Conservation (phyloP, 2,888 invertebrate species). For the Lochmaea capreae region DNA sequence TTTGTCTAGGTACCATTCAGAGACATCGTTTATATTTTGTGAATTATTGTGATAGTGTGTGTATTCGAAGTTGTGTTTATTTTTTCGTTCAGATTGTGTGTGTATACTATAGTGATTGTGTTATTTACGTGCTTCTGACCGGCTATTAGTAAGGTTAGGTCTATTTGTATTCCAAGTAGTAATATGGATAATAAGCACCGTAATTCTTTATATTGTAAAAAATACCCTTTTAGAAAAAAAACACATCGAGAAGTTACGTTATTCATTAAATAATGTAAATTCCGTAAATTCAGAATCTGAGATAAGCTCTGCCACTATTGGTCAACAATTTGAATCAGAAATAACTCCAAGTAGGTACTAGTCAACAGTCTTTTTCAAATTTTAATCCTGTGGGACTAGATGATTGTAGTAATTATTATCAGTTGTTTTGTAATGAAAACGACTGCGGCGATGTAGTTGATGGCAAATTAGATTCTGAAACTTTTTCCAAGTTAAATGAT, state of each 20-base stretch:
- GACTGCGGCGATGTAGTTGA: slow-evolving; percentile 10
- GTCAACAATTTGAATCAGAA: slow-evolving; percentile 18
- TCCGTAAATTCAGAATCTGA: slow-evolving; percentile 17
- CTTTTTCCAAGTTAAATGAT: slow-evolving; percentile 16
- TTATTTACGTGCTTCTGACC: slow-evolving; percentile 2
- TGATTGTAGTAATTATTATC: slow-evolving; percentile 16
- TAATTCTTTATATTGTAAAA: too few species aligned
- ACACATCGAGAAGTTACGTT: slow-evolving; percentile 20
- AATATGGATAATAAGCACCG: too few species aligned
- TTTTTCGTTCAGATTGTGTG: too few species aligned
- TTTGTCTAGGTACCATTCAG: slow-evolving; percentile 6
- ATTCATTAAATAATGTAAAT: slow-evolving; percentile 16
- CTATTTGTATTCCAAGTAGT: slow-evolving; percentile 12
- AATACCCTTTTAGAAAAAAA: slow-evolving; percentile 19
- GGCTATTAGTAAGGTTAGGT: too few species aligned
- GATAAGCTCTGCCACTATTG: slow-evolving; percentile 9
- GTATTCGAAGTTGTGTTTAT: too few species aligned
- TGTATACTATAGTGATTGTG: too few species aligned
- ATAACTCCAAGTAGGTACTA: slow-evolving; percentile 24
- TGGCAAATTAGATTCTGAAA: slow-evolving; percentile 20
- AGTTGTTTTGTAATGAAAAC: slow-evolving; percentile 24
- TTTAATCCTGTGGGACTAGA: slow-evolving; percentile 8
- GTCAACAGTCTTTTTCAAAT: slow-evolving; percentile 8
- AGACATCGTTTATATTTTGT: slow-evolving; percentile 18
- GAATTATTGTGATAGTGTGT: slow-evolving; percentile 3